These are phyloP conservation scores for Choloepus didactylus DNA, from an alignment of 2,797 vertebrate species.

Conservation along the genomic window DNA sequence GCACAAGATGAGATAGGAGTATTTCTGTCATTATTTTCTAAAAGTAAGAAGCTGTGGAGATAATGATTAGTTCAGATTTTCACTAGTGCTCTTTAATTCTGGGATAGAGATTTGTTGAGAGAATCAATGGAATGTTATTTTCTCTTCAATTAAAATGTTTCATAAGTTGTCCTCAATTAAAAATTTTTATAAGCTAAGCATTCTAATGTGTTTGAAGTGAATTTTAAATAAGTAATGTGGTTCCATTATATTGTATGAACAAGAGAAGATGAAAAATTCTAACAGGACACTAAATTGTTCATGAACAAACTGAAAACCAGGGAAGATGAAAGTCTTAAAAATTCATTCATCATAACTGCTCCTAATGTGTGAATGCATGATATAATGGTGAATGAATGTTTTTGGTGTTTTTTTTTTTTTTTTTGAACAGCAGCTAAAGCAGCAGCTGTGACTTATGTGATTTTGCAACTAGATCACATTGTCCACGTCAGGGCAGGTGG, in stretches of 20 bases:
- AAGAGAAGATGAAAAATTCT: slow-evolving; percentile 40
- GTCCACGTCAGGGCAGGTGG: background rate
- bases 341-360: background rate
- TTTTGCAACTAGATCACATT: slow-evolving; percentile 9
- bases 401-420: slow-evolving; percentile 11
- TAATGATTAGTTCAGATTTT: slow-evolving; percentile 31
- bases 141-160: background rate
- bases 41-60: background rate
- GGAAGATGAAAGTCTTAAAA: slow-evolving; percentile 25
- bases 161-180: background rate
- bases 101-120: background rate
- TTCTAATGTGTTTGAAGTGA: slow-evolving; percentile 44
- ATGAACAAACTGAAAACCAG: background rate
- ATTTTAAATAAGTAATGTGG: slow-evolving; percentile 48
- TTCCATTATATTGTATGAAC: slow-evolving; percentile 35
- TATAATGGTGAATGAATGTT: slow-evolving; percentile 42
- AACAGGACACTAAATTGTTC: background rate
- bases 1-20: background rate
- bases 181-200: background rate
- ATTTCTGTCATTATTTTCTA: slow-evolving; percentile 24
- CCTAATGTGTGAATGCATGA: slow-evolving; percentile 18
- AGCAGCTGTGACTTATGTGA: slow-evolving; percentile 6
- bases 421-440: background rate
- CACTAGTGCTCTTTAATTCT: background rate
- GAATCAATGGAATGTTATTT: slow-evolving; percentile 17